Evolutionary conservation across 2,888 invertebrate species (phyloP), one percentile per base, ranked within the genome.

Genomic region (Anthophora plumipes): DNA sequence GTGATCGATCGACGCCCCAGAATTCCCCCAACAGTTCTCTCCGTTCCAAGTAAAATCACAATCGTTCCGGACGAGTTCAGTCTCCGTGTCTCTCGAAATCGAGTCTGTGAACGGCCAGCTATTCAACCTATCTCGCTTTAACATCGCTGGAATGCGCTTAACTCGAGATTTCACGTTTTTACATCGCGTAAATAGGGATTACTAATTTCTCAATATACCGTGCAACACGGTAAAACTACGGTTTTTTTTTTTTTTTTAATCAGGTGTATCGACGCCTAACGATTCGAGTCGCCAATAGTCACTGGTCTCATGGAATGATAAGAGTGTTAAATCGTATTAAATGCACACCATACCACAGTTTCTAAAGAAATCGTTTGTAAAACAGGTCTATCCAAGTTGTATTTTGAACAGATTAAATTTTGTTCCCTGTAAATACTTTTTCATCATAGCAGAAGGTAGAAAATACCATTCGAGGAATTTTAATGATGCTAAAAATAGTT

Each of bases 1-100:
- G 75, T 73, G 76, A 80, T 76, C 57, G 75, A 72, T 67, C 61
- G 50, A 25, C 39, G 57, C 20, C 50, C 48, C 71, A 43, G 37
- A 81, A 79, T 79, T 79, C 78, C 41, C 61, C 43, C 68, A 4
- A 9, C n/a, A 46, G 17, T 57, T 31, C 31, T 46, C 12, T 37
- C 9, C 50, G 20, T 11, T 17, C 12, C 14, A 37, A 55, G 31
- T 54, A 61, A 80, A 76, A 70, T 73, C 41, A 48, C 63, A 37
- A 63, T 17, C 43, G 72, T 73, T 61, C 31, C 66, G 54, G 37
- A 39, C 31, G 66, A 59, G 41, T 52, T 61, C 54, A 52, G 17
- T 20, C 59, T 61, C 54, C 60, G 20, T 20, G 52, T 66, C 66
- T 61, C 60, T 50, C 20, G 72, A 76, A 80, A 82, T 73, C 54